phyloP scores from a whole-genome alignment of 64 coral and sea anemone species.

The Montipora sp. region DNA sequence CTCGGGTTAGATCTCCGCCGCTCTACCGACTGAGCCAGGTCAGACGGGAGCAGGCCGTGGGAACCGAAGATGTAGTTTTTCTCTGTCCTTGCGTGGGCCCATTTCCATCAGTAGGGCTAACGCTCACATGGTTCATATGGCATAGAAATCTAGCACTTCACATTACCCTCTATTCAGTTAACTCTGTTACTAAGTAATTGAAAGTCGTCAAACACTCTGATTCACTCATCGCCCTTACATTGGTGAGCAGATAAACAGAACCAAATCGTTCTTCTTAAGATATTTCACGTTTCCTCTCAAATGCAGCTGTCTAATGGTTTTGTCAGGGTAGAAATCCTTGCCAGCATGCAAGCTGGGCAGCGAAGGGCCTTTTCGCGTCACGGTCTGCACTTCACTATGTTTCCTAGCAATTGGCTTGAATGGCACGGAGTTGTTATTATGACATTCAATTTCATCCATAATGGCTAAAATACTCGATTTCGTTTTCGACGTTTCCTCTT shows the following conservation, averaged over 20 bases:
- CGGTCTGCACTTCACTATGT: background rate
- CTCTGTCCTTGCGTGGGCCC: no score
- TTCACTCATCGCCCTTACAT: constrained; percentile 64
- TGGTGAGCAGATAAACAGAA: constrained; percentile 86
- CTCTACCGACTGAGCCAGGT: no score
- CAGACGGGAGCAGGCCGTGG: no score
- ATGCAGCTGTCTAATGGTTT: constrained; percentile 51
- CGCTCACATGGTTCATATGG: no score
- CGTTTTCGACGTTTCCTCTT: background rate
- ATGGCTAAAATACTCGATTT: background rate
- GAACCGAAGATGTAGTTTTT: no score
- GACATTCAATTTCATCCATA: constrained; percentile 2
- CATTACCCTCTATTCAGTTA: no score
- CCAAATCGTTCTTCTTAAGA: constrained; percentile 63
- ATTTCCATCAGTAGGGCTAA: no score
- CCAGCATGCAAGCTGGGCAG: background rate
- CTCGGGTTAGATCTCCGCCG: no score
- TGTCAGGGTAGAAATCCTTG: constrained; percentile 5
- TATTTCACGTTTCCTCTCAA: constrained; percentile 88
- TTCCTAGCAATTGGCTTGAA: background rate
- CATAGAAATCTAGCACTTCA: no score
- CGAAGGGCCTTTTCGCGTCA: background rate
- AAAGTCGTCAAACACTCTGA: background rate
- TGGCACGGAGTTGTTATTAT: background rate
- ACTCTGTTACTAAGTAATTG: background rate